Evolutionary conservation across 2,888 invertebrate species (phyloP).

Genomic region (Aphidius colemani): DNA sequence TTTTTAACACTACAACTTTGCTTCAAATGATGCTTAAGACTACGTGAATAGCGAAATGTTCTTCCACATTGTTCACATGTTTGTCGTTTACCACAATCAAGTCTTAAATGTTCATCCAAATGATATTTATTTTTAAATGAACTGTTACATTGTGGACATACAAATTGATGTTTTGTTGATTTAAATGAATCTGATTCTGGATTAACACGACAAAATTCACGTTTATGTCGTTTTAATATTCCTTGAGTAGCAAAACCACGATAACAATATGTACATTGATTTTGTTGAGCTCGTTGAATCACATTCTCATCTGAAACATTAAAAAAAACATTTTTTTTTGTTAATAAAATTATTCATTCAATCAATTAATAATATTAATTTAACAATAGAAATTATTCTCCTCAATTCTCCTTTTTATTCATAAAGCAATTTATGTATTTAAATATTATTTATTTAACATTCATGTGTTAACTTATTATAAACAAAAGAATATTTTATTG

Average conservation of each 20-base stretch:
- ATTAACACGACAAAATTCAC: conserved; percentile 27
- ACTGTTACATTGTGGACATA: conserved; percentile 31
- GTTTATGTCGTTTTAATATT: conserved; percentile 12
- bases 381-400: conserved; percentile 3
- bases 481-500: too few species aligned
- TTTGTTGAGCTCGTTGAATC: not conserved
- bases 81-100: conserved; percentile 39
- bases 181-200: conserved; percentile 23
- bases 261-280: conserved; percentile 17
- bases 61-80: conserved; percentile 22
- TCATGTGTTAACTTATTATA: too few species aligned
- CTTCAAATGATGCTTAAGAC: conserved; percentile 20
- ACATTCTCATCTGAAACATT: conserved; percentile 12
- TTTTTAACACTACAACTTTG: conserved; percentile 8
- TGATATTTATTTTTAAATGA: conserved; percentile 29
- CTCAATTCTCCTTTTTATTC: not conserved
- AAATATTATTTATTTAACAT: too few species aligned
- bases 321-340: not conserved
- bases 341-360: not conserved
- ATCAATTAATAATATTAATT: not conserved
- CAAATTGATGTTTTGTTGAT: conserved; percentile 14
- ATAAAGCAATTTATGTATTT: not conserved
- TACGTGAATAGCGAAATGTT: conserved; percentile 21
- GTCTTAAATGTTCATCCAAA: conserved; percentile 30
- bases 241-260: conserved; percentile 17